Base-by-base conservation (phyloP, 2,888 invertebrate species). In the Meta bourneti region DNA sequence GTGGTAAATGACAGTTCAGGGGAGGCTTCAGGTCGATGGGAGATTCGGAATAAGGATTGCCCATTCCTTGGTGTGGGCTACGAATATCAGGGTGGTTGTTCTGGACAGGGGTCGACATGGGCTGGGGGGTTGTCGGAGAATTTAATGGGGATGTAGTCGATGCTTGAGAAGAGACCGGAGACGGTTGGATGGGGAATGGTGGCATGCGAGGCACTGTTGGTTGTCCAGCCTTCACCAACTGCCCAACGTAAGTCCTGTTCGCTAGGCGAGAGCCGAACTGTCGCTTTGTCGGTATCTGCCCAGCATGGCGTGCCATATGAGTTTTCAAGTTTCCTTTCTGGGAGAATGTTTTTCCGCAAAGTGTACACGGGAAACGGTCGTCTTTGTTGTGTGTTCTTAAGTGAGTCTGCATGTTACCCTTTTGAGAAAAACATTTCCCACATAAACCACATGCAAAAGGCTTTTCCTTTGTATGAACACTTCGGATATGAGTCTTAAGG, bases 321-420 rank as follows among this genome's bases (percentile, higher is more conserved):
- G 94, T 94, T 90, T 94, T 94, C 49, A 94, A 93, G 87, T 94
- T 94, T 61, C 93, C 93, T 92, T 94, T 94, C 88, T 94, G 94
- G 70, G 94, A 94, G 89, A 94, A 94, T 69, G 94, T 94, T 91
- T 94, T 94, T 78, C 94, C 94, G 91, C 94, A 94, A 79, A 94
- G 92, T 86, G 90, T 91, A 90, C 94, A 94, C 72, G 94, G 94
- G 88, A 94, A 94, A 20, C 94, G 90, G 89, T 94, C 93, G 81
- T 94, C 94, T 92, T 94, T 94, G 78, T 94, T 94, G 87, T 94
- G 94, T 71, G 94, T 94, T 85, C 94, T 92, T 81, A 93, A 83
- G 74, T 94, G 94, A 71, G 94, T 94, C 81, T 93, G 93, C 94
- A 94, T 93, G 92, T 94, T 94, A 69, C 94, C 94, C 91, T 94